A percentile compares a stretch with the other conserved stretches of the same genome.
Evolutionary conservation across 2,888 invertebrate genomes (phyloP).

Genomic region (Drosophila anomalata): DNA sequence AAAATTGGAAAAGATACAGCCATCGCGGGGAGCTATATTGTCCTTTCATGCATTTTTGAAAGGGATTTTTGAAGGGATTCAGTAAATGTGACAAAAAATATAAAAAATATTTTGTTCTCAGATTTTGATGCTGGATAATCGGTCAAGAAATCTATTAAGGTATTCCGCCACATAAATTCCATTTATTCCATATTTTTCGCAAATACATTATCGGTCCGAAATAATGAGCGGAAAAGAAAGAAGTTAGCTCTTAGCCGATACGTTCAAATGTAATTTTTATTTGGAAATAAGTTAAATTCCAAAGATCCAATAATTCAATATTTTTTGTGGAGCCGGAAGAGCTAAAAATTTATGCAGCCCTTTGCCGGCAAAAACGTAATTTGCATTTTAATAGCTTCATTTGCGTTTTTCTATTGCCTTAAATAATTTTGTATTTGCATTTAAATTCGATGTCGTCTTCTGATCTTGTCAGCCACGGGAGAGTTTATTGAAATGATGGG

Average conservation of each 20-base stretch:
- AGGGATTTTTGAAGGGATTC: too few species aligned
- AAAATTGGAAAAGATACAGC: too few species aligned
- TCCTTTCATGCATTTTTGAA: too few species aligned
- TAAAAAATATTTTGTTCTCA: too few species aligned
- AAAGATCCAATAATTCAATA: background rate
- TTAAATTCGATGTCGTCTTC: constrained; percentile 61
- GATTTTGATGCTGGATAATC: too few species aligned
- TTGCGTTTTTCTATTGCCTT: constrained; percentile 39
- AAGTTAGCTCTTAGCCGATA: background rate
- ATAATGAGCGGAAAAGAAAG: too few species aligned
- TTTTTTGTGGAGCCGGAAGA: background rate
- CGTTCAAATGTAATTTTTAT: background rate
- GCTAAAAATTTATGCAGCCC: constrained; percentile 9
- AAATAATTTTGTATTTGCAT: constrained; percentile 64
- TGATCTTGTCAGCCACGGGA: constrained; percentile 52
- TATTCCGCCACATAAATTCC: too few species aligned
- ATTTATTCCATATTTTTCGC: too few species aligned
- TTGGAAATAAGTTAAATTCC: background rate
- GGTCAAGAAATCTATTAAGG: too few species aligned
- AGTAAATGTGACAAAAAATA: too few species aligned
- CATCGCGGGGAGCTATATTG: too few species aligned
- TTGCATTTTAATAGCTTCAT: constrained; percentile 56
- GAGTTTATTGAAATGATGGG: constrained; percentile 49
- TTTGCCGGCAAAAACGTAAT: constrained; percentile 13
- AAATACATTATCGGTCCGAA: too few species aligned